Evolutionary conservation across 2,113 vertebrate genomes (phyloP).

Genomic region (Zapornia atra): DNA sequence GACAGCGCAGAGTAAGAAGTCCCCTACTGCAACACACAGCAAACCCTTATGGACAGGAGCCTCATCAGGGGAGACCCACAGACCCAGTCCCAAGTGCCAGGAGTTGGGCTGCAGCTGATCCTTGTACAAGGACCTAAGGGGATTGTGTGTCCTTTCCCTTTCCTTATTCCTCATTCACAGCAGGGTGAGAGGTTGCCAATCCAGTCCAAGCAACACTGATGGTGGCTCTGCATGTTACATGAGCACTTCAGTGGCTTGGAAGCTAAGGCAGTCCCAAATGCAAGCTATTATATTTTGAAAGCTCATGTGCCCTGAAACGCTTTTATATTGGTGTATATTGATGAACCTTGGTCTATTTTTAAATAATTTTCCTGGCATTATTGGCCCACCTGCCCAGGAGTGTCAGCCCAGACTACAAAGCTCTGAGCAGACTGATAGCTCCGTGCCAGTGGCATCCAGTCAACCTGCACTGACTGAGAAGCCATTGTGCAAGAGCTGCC

Average conservation of each 20-base stretch:
- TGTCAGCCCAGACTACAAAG: background rate
- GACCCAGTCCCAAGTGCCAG: background rate
- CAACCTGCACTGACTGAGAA: background rate
- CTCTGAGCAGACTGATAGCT: background rate
- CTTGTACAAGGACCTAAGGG: background rate
- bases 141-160: background rate
- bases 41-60: background rate
- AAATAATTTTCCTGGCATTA: background rate
- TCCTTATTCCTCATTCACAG: background rate
- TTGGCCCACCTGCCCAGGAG: background rate
- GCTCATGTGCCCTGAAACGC: background rate
- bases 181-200: background rate
- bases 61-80: background rate
- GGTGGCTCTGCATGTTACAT: fast-evolving
- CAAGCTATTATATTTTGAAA: background rate
- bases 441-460: background rate
- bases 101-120: background rate
- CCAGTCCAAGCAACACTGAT: fast-evolving
- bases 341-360: background rate
- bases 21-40: background rate
- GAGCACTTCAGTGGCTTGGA: background rate
- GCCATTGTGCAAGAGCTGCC: background rate
- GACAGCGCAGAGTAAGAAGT: background rate
- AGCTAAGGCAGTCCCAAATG: background rate
- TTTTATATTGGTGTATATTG: background rate